phyloP scores from a whole-genome alignment of 2,113 vertebrate species.

The Sisor rabdophorus region DNA sequence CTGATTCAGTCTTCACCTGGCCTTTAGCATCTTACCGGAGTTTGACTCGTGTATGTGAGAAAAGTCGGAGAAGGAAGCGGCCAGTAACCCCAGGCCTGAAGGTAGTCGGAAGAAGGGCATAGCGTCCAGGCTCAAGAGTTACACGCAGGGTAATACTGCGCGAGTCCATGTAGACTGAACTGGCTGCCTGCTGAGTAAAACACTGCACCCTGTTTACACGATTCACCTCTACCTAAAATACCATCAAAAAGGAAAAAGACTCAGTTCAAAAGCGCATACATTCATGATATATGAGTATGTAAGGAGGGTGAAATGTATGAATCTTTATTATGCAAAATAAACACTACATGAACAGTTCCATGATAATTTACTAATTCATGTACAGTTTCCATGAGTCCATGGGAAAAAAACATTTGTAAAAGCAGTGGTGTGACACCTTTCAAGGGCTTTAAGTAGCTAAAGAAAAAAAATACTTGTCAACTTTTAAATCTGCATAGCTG shows the following conservation, averaged over 20 bases:
- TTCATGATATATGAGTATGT: too few species aligned
- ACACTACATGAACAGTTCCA: too few species aligned
- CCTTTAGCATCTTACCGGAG: constrained; percentile 57
- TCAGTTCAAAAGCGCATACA: neutral
- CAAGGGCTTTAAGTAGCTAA: too few species aligned
- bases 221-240: constrained; percentile 73
- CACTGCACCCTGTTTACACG: constrained; percentile 69
- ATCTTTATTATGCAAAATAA: too few species aligned
- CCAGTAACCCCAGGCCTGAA: constrained; percentile 68
- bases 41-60: constrained; percentile 61
- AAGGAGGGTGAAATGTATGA: too few species aligned
- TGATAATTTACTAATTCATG: too few species aligned
- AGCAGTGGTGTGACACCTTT: too few species aligned
- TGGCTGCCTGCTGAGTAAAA: constrained; percentile 67
- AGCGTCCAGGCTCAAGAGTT: constrained; percentile 63
- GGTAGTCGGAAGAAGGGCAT: constrained; percentile 73
- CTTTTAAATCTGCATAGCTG: too few species aligned
- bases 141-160: constrained; percentile 71
- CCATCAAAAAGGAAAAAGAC: neutral
- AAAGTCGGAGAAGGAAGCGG: constrained; percentile 70
- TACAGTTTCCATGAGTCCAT: too few species aligned
- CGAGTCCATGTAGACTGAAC: constrained; percentile 77
- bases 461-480: too few species aligned
- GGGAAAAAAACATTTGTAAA: too few species aligned
- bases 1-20: neutral